phyloP scores from a whole-genome alignment of 2,113 vertebrate species.

The Mungos mungo region DNA sequence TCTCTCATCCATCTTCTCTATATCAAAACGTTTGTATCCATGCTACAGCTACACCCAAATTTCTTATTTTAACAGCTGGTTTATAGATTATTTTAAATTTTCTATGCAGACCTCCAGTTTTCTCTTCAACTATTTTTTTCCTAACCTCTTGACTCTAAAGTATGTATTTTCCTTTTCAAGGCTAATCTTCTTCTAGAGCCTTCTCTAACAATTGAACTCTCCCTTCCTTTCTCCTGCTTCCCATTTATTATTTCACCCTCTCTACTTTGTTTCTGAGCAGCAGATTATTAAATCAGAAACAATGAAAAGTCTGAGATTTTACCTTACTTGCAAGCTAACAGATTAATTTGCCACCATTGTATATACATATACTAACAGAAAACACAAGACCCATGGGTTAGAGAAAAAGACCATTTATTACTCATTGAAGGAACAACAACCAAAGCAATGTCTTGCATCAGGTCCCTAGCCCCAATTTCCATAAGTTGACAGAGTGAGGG shows the following conservation, averaged over 20 bases:
- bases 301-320: background rate
- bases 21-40: slow-evolving; percentile 18
- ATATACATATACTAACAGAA: background rate
- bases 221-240: background rate
- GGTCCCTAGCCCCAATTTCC: background rate
- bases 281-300: slow-evolving; percentile 26
- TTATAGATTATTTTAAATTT: slow-evolving; percentile 49
- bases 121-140: slow-evolving; percentile 22
- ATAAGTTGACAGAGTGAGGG: background rate
- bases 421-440: background rate
- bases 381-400: background rate
- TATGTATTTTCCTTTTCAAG: background rate
- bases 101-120: background rate
- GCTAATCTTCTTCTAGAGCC: background rate
- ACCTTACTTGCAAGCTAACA: background rate
- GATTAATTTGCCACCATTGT: background rate
- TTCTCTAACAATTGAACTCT: background rate
- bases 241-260: background rate
- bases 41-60: background rate
- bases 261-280: background rate
- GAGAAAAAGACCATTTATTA: background rate
- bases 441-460: background rate
- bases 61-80: slow-evolving; percentile 24
- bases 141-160: background rate
- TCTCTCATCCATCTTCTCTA: background rate